Percentiles rank a stretch among this genome's conserved stretches.
Evolutionary conservation across 1,140 invertebrate genomes (phyloP).

Genomic region (Metaphire vulgaris): DNA sequence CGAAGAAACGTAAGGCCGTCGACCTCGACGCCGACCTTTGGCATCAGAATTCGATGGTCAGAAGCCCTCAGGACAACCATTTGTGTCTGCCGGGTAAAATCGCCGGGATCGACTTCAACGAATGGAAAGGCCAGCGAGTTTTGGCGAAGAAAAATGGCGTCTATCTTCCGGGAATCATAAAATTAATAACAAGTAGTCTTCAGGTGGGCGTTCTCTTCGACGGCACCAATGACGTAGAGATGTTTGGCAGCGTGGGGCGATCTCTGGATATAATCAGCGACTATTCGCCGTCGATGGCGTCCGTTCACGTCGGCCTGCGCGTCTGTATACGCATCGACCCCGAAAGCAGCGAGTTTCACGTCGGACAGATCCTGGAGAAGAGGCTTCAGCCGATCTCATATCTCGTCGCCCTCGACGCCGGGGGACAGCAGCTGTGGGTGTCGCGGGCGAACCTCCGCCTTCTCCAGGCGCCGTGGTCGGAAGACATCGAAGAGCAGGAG

Average conservation of each 20-base stretch:
- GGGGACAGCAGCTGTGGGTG: slow-evolving; percentile 52
- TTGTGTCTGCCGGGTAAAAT: neutral
- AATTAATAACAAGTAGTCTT: slow-evolving; percentile 59
- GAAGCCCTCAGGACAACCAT: neutral
- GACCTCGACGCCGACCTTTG: slow-evolving; percentile 35
- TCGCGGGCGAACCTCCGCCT: slow-evolving; percentile 81
- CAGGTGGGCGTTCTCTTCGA: slow-evolving; percentile 71
- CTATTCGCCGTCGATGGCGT: slow-evolving; percentile 75
- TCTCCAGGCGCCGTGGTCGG: slow-evolving; percentile 85
- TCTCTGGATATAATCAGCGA: slow-evolving; percentile 80
- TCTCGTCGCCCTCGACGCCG: slow-evolving; percentile 62
- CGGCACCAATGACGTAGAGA: slow-evolving; percentile 58
- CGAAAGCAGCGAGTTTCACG: slow-evolving; percentile 66
- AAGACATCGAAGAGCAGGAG: slow-evolving; percentile 72
- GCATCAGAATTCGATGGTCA: neutral
- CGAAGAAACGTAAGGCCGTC: slow-evolving; percentile 47
- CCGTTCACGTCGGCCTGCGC: slow-evolving; percentile 62
- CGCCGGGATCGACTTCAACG: slow-evolving; percentile 67
- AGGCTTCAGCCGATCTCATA: slow-evolving; percentile 69
- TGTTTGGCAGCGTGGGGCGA: slow-evolving; percentile 59
- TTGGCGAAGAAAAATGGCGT: slow-evolving; percentile 66
- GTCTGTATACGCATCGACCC: slow-evolving; percentile 58
- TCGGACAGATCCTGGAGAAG: slow-evolving; percentile 68
- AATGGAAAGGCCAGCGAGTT: slow-evolving; percentile 83
- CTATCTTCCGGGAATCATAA: slow-evolving; percentile 74